Evolutionary conservation across 2,113 vertebrate species (phyloP), one percentile per base, ranked within the genome.

Genomic region (Ailurus styani): DNA sequence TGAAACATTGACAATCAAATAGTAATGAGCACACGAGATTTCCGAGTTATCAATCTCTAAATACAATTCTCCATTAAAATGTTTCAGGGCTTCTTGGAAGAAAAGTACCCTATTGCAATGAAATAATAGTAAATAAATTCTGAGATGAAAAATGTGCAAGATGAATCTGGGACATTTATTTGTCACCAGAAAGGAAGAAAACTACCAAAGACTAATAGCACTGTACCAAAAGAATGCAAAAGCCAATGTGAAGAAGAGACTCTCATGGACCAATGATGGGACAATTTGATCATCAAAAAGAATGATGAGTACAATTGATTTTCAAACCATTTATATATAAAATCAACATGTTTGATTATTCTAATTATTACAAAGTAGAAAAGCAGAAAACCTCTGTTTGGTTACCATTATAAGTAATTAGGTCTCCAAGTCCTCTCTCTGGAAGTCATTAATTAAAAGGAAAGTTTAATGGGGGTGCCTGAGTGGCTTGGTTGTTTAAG

Each of bases 261-360:
- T 45, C 10, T 78, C 7, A 25, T 45, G 57, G 21, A 37, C 7
- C 4, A 60, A 7, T 60, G 17, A 55, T 13, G 50, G 64, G 29
- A 42, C 40, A 88, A 21, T 92, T 45, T 83, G 37, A 77, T 12
- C 6, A 75, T 68, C 54, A 96, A 42, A 77, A 87, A 91, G 7
- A 85, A 70, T 47, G 88, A 55, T 45, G 72, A 94, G 87, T 79
- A 42, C 20, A 88, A 21, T 42, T 81, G 6, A 66, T 54, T 90
- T 95, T 70, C n/a, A 96, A 9, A 70, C 23, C 3, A 13, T 68
- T 75, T 11, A 50, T 52, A 40, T 54, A 37, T 34, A 62, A 90
- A 81, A 55, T 6, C 2, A 34, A 54, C 50, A 2, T 60, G 50
- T 66, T 83, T 86, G 4, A 77, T 34, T 86, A 77, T 29, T 82